Percentiles rank a stretch among this genome's conserved stretches.
Evolutionary conservation across 64 coral and sea anemone genomes (phyloP).

Genomic region (Montipora sp.): DNA sequence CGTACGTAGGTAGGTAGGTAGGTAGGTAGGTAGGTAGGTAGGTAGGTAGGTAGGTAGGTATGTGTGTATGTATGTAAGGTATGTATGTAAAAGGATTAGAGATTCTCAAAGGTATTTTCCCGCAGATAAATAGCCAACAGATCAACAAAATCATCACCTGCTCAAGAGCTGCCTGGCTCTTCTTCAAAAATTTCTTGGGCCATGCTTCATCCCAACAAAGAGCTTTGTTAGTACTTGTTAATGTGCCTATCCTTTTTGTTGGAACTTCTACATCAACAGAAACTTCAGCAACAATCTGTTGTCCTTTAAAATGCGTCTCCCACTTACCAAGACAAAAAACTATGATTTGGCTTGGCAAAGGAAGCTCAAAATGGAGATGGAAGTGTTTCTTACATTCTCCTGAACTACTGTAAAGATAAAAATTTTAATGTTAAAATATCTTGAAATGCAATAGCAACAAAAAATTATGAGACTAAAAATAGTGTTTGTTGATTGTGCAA

Average conservation of each 20-base stretch:
- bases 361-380: conserved; percentile 79
- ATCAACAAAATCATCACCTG: conserved; percentile 3
- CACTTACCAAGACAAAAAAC: conserved; percentile 88
- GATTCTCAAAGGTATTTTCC: too few species aligned
- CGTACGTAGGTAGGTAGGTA: too few species aligned
- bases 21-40: too few species aligned
- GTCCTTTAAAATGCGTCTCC: conserved; percentile 43
- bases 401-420: conserved; percentile 49
- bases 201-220: conserved; percentile 82
- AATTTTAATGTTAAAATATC: neutral
- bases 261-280: conserved; percentile 68
- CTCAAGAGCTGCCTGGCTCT: conserved; percentile 42
- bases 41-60: too few species aligned
- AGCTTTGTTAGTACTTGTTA: conserved; percentile 61
- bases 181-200: conserved; percentile 63
- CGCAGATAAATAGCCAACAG: neutral
- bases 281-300: conserved; percentile 69
- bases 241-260: conserved; percentile 73
- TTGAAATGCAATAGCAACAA: neutral
- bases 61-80: too few species aligned
- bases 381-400: conserved; percentile 57
- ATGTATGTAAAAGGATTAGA: too few species aligned
- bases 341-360: conserved; percentile 77
- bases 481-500: too few species aligned
- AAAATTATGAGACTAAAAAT: too few species aligned